Percentiles rank a stretch among this genome's conserved stretches.
Conservation (phyloP, 2,888 invertebrate genomes). For the Flexamia atlantica region DNA sequence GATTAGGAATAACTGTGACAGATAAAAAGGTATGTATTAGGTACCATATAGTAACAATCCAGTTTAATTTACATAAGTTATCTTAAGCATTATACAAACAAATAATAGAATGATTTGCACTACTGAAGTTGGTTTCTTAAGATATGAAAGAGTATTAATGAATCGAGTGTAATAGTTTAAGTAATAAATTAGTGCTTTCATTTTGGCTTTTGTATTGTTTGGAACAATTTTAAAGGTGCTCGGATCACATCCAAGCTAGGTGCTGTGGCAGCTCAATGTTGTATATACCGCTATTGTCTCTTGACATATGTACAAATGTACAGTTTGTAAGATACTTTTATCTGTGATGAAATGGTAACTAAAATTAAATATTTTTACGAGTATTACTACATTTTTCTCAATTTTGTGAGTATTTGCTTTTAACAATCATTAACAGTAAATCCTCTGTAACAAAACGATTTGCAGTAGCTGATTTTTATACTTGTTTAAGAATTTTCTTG, state of each 20-base stretch:
- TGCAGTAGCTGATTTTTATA: background rate
- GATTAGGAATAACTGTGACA: too few species aligned
- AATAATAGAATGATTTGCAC: too few species aligned
- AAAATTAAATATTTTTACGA: constrained; percentile 1
- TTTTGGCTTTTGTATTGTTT: background rate
- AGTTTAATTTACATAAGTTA: too few species aligned
- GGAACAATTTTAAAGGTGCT: constrained; percentile 34
- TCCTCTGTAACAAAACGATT: background rate
- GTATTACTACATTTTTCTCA: constrained; percentile 6
- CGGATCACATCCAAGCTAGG: constrained; percentile 18
- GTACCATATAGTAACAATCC: too few species aligned
- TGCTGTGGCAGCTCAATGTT: constrained; percentile 55
- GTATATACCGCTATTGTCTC: constrained; percentile 43
- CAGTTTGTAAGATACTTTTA: constrained; percentile 56
- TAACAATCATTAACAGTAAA: background rate
- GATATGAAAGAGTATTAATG: background rate
- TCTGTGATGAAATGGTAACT: constrained; percentile 56
- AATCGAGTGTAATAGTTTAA: background rate
- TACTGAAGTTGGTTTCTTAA: too few species aligned
- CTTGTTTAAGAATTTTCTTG: constrained; percentile 42
- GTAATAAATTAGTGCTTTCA: background rate
- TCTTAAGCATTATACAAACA: too few species aligned
- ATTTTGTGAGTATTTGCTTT: constrained; percentile 30
- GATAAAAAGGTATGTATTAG: too few species aligned
- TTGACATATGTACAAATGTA: constrained; percentile 56